phyloP scores from a whole-genome alignment of 2,797 vertebrate species.

The Neosalanx taihuensis region DNA sequence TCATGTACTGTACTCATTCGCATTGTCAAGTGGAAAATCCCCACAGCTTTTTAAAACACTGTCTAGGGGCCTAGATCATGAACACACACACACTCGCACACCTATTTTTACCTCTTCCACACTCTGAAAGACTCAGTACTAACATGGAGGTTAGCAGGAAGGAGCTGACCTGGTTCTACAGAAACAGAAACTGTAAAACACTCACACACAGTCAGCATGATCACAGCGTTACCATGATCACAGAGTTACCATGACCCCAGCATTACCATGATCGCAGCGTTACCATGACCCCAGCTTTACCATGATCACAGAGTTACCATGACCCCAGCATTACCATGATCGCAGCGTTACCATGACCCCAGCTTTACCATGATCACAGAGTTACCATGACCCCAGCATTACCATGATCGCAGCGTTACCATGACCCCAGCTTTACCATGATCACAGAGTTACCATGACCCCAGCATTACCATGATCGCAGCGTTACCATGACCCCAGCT shows the following conservation, averaged over 20 bases:
- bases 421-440: no score
- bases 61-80: conserved; percentile 7
- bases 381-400: no score
- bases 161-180: conserved; percentile 60
- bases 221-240: conserved; percentile 10
- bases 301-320: no score
- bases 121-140: conserved; percentile 54
- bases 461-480: no score
- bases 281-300: no score
- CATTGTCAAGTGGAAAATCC: conserved; percentile 9
- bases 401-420: no score
- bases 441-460: no score
- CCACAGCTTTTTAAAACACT: conserved; percentile 7
- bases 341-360: no score
- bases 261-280: background rate
- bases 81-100: conserved; percentile 5
- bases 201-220: conserved; percentile 21
- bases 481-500: no score
- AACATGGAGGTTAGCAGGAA: conserved; percentile 53
- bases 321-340: no score
- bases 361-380: no score
- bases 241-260: background rate
- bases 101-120: conserved; percentile 43
- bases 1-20: background rate
- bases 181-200: conserved; percentile 32